phyloP scores from a whole-genome alignment of 2,797 vertebrate genomes.

The Sebastes hubbsi region DNA sequence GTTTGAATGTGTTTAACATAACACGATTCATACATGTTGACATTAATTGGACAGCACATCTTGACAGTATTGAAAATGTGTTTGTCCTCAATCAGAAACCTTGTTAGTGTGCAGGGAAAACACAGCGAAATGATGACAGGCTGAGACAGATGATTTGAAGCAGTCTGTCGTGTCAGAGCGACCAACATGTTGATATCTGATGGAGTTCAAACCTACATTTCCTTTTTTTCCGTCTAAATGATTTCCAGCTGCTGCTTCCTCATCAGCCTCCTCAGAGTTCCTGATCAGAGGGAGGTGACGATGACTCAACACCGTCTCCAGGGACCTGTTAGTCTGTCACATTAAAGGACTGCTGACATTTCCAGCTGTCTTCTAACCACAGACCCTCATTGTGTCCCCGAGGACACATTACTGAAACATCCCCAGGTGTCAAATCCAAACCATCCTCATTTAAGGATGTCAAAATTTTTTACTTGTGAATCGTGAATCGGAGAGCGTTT shows the following conservation, averaged over 20 bases:
- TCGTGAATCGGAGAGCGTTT: not conserved
- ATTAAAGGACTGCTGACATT: slow-evolving; percentile 15
- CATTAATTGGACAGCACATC: not conserved
- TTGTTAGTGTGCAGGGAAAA: not conserved
- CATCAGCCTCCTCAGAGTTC: not conserved
- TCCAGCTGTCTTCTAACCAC: slow-evolving; percentile 11
- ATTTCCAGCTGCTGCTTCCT: not conserved
- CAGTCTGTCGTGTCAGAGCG: not conserved
- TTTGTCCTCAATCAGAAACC: not conserved
- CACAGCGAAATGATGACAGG: not conserved
- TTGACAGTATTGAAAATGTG: not conserved
- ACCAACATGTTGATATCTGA: not conserved
- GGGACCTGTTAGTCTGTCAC: slow-evolving; percentile 11
- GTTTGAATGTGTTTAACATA: too few relatives aligned
- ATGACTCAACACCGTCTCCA: not conserved
- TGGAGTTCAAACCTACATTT: not conserved
- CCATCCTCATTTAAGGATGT: not conserved
- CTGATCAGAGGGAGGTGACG: slow-evolving; percentile 4
- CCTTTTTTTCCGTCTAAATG: not conserved
- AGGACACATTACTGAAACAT: not conserved
- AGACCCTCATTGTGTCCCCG: not conserved
- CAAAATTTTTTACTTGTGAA: not conserved
- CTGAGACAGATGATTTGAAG: not conserved
- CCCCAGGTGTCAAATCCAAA: not conserved
- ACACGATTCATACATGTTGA: not conserved